Evolutionary conservation across 2,888 invertebrate genomes (phyloP), one percentile per base, ranked within the genome.

Genomic region (Thymelicus lineola): DNA sequence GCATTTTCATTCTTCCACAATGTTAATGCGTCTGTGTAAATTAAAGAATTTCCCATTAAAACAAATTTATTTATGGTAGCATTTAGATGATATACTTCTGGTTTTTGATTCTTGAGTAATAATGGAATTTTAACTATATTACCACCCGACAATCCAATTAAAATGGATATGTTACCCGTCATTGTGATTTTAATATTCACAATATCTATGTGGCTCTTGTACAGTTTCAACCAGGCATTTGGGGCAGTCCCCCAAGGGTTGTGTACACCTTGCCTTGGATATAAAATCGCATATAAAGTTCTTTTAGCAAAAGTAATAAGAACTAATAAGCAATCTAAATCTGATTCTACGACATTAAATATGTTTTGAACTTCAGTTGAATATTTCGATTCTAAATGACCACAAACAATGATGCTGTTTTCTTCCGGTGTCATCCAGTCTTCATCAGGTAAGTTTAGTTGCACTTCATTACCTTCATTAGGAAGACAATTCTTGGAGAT

Each of bases 21-120:
- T 15, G 84, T 80, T 1, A 70, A 69, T 1, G 89, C 88, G 80
- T 93, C 91, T 6, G 91, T 84, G 70, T 90, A 93, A 61, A 91
- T 66, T 7, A 90, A 35, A 35, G 70, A 68, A 42, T 88, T 77
- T 59, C 86, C 82, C 1, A 73, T 50, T 0, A 74, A 28, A 0
- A 79, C 7, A 71, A 85, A 80, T 78, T 87, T 91, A 58, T 82
- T 72, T 55, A 92, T 77, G 7, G 87, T 81, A 42, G 78, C 83
- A 67, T 92, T 93, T 36, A 93, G 80, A 79, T 92, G 87, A 6
- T 86, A 75, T 6, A 85, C 73, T 7, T 80, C 65, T 6, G 82
- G 79, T 35, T 71, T 70, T 20, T 72, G 75, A 20, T 70, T 42
- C 6, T 68, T 60, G 36, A 82, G 73, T 20, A 75, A 76, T 12